Evolutionary conservation across 2,888 invertebrate species (phyloP), one percentile per base, ranked within the genome.

Genomic region (Adineta ricciae): DNA sequence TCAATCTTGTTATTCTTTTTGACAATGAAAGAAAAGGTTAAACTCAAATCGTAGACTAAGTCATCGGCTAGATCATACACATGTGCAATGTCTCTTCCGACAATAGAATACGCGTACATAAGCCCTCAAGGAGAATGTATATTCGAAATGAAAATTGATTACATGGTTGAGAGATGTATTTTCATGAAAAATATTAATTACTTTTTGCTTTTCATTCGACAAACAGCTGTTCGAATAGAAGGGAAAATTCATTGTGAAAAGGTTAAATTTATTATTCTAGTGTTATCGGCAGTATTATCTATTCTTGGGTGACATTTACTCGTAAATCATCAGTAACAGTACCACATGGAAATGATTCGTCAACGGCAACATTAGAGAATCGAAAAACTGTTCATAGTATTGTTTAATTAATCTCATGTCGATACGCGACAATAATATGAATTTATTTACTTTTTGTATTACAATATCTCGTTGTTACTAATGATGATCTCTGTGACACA

Each of bases 291-390:
- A 85, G 85, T 41, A 32, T 85, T 24, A n/a, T 84, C 19, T 85
- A 85, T 56, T 85, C 85, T 32, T 85, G 83, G 83, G 73, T 82
- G 27, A 84, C 85, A 32, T 85, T 85, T 82, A 32, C 78, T 21
- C 78, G 56, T 16, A 83, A 50, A 78, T 4, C 64, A 64, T 9
- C 64, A 64, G 19, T 19, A 64, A 27, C 9, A 56, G 1, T 14
- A 64, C 16, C 64, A 64, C 64, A 64, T 64, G 19, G 64, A n/a
- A 64, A 1, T 64, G 36, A 3, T 32, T 32, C 32, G 32, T 16
- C 64, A 4, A 32, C 19, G 27, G 19, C 27, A 36, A 36, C 32
- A 32, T 16, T 19, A 19, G 64, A 64, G 3, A 64, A 19, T 36
- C 32, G 64, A 64, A 27, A 27, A 64, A 19, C 16, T 32, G 32